Percentiles rank a stretch among this genome's conserved stretches.
Conservation (phyloP, 2,113 vertebrate genomes). For the Oncorhynchus keta region DNA sequence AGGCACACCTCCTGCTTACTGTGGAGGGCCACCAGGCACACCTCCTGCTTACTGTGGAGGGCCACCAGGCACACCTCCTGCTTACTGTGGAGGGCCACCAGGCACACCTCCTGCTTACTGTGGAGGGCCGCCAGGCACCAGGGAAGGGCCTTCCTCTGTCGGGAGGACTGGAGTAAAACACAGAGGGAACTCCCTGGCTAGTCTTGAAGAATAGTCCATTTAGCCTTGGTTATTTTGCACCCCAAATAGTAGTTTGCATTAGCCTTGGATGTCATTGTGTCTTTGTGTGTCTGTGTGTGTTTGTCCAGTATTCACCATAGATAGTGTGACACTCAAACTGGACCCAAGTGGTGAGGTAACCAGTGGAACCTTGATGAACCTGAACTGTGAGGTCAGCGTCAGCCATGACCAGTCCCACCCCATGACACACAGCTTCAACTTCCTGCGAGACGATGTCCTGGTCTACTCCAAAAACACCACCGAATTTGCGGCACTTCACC, state of each 20-base stretch:
- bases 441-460: conserved; percentile 34
- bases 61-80: too few relatives aligned
- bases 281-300: conserved; percentile 1
- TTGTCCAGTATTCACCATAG: conserved; percentile 60
- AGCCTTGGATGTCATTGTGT: not conserved
- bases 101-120: not conserved
- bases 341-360: conserved; percentile 47
- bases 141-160: conserved; percentile 4
- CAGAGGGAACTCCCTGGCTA: not conserved
- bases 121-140: not conserved
- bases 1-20: not conserved
- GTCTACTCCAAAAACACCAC: conserved; percentile 40
- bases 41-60: too few relatives aligned
- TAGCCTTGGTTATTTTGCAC: too few relatives aligned
- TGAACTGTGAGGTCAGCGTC: conserved; percentile 60
- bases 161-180: conserved; percentile 7
- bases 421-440: conserved; percentile 49
- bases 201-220: not conserved
- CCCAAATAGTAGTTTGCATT: too few relatives aligned
- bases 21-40: not conserved
- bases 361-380: conserved; percentile 54
- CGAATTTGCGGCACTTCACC: not conserved
- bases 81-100: not conserved
- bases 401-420: conserved; percentile 41
- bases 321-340: conserved; percentile 50